Conservation (phyloP, 1,140 invertebrate genomes). For the Gerris buenoi region DNA sequence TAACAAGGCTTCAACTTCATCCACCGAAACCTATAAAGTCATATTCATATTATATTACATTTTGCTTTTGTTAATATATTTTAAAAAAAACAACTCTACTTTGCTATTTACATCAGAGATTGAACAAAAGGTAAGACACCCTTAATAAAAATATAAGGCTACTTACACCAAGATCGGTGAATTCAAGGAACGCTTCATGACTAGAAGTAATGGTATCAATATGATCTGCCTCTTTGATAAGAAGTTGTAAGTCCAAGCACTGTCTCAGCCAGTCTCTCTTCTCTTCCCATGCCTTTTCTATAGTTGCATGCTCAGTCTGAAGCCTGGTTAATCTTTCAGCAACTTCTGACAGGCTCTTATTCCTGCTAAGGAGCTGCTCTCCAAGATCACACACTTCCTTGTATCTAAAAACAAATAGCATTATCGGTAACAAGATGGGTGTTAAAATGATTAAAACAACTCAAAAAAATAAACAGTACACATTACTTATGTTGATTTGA, state of each 20-base stretch:
- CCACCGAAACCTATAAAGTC: conserved; percentile 67
- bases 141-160: too few species aligned
- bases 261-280: conserved; percentile 73
- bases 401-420: conserved; percentile 50
- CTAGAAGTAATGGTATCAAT: conserved; percentile 88
- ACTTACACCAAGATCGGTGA: conserved; percentile 69
- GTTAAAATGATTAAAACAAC: too few species aligned
- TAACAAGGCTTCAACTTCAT: conserved; percentile 83
- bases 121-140: too few species aligned
- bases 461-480: too few species aligned
- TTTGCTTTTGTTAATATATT: too few species aligned
- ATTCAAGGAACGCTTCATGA: conserved; percentile 85
- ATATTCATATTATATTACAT: too few species aligned
- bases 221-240: conserved; percentile 92
- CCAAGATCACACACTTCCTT: conserved; percentile 62
- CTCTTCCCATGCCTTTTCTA: conserved; percentile 60
- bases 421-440: too few species aligned
- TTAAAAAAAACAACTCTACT: too few species aligned
- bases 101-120: too few species aligned
- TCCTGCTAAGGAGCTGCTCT: conserved; percentile 50
- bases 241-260: conserved; percentile 71
- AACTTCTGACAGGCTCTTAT: conserved; percentile 50
- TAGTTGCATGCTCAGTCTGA: conserved; percentile 54
- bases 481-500: too few species aligned
- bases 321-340: conserved; percentile 56